phyloP scores from a whole-genome alignment of 2,888 invertebrate genomes.

The Eilema caniola region DNA sequence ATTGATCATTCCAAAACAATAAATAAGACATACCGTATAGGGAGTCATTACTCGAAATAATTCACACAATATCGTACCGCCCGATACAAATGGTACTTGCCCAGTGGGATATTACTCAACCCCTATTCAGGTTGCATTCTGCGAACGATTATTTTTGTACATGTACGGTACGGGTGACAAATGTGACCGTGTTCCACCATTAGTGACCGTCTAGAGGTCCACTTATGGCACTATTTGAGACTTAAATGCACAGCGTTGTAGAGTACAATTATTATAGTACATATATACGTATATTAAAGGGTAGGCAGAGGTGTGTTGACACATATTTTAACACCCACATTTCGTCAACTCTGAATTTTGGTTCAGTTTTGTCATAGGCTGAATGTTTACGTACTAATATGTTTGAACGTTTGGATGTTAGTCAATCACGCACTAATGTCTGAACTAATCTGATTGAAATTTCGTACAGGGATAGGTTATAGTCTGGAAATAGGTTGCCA shows the following conservation, averaged over 20 bases:
- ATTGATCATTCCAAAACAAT: constrained; percentile 6
- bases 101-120: constrained; percentile 14
- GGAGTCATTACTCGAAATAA: constrained; percentile 13
- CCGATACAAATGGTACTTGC: constrained; percentile 14
- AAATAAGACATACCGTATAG: constrained; percentile 15
- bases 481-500: no score
- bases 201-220: constrained; percentile 18
- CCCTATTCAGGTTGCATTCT: constrained; percentile 15
- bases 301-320: no score
- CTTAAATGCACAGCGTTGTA: background rate
- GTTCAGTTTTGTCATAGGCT: no score
- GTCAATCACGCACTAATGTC: no score
- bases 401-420: no score
- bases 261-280: no score
- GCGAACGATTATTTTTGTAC: constrained; percentile 16
- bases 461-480: no score
- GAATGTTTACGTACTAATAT: no score
- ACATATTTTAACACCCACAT: no score
- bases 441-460: no score
- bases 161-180: constrained; percentile 16
- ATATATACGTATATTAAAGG: no score
- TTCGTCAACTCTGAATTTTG: no score
- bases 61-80: constrained; percentile 7
- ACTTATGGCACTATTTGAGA: constrained; percentile 17
- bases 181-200: constrained; percentile 22